Evolutionary conservation across 64 coral and sea anemone species (phyloP).

Genomic region (Acropora tenuis): DNA sequence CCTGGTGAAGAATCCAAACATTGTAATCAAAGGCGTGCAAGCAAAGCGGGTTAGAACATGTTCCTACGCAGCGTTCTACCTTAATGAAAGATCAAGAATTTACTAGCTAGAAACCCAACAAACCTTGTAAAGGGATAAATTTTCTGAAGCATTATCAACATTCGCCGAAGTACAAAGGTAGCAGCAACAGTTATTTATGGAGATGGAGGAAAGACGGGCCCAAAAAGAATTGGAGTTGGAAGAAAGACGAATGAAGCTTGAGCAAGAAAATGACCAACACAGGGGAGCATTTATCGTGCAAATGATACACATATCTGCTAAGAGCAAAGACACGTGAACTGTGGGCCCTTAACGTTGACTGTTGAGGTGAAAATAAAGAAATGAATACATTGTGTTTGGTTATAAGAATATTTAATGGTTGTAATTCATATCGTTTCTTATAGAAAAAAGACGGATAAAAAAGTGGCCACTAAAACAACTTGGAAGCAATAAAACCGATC

Average conservation of each 20-base stretch:
- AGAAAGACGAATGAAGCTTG: constrained; percentile 12
- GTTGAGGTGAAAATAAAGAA: constrained; percentile 30
- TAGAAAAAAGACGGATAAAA: constrained; percentile 2
- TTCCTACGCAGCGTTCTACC: constrained; percentile 22
- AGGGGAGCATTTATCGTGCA: not conserved
- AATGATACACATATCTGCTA: constrained; percentile 19
- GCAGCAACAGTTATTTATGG: not conserved
- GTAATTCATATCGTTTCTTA: constrained; percentile 19
- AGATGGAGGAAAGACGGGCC: not conserved
- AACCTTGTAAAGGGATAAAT: constrained; percentile 21
- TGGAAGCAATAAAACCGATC: constrained; percentile 2
- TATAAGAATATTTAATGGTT: constrained; percentile 32
- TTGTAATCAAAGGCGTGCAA: constrained; percentile 16
- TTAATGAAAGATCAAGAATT: constrained; percentile 7
- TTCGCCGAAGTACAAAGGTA: not conserved
- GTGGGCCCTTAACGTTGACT: not conserved
- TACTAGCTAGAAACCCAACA: constrained; percentile 15
- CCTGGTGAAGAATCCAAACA: not conserved
- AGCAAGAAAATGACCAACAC: not conserved
- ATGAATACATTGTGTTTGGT: constrained; percentile 24
- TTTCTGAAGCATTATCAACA: constrained; percentile 32
- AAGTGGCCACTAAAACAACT: constrained; percentile 6
- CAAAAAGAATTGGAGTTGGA: constrained; percentile 2
- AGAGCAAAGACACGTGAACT: constrained; percentile 19
- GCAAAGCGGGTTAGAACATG: not conserved